Base-by-base conservation (phyloP, 2,113 vertebrate species). In the Lasiurus borealis region DNA sequence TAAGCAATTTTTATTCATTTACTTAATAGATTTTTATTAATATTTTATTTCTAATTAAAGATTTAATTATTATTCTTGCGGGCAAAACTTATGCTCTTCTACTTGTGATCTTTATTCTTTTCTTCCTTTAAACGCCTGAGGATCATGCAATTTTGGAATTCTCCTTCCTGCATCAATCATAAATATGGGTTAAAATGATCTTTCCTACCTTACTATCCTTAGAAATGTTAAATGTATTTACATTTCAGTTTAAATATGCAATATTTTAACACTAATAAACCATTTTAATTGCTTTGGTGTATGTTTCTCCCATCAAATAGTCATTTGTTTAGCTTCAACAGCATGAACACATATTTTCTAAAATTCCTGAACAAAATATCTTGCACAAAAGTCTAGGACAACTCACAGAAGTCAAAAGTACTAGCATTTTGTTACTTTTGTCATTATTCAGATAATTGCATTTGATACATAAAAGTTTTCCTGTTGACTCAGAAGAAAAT, bases 311-410 rank as follows among this genome's bases (percentile, higher is more conserved):
- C 29, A 59, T 80, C 31, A 85, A 77, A 48, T 12, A 77, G 7
- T 25, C 12, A 54, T 62, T 73, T 64, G 10, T 85, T 89, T 76
- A 76, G 18, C 23, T 68, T 36, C 11, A 40, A 9, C n/a, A 14
- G 2, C 25, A 34, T 66, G 52, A 52, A 52, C 10, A 62, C 9
- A 62, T 72, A 34, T 36, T 82, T 77, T 68, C 3, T 66, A 73
- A 78, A 89, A 78, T 77, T 59, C 15, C 29, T 73, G 46, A 82
- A 64, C 2, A 90, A 92, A 90, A 52, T n/a, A n/a, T n/a, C n/a
- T n/a, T n/a, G n/a, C n/a, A n/a, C 6, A 68, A 69, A 46, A 29
- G 13, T 31, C 27, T 81, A 12, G 8, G 16, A 8, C n/a, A 84
- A 90, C n/a, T 83, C 6, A 34, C 6, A 72, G 8, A 48, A 62